Evolutionary conservation across 2,797 vertebrate genomes (phyloP).

Genomic region (Clarias platycephalus): DNA sequence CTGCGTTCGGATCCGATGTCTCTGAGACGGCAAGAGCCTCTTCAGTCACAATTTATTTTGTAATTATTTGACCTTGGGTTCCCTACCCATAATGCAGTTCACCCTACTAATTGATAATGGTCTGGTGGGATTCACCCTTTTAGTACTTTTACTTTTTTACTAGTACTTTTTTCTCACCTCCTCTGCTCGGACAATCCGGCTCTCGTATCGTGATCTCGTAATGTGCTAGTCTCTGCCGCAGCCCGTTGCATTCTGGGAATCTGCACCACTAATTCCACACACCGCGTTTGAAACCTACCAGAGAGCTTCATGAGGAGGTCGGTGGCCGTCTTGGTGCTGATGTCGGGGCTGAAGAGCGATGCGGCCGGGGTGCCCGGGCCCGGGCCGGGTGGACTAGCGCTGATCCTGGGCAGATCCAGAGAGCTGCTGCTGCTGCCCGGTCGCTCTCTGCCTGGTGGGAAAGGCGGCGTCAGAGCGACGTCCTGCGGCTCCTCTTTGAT

Average conservation of each 20-base stretch:
- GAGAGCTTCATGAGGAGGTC: constrained; percentile 99
- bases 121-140: background rate
- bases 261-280: background rate
- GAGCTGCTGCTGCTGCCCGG: constrained; percentile 81
- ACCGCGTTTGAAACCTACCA: constrained; percentile 73
- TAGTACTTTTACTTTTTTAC: background rate
- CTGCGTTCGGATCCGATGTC: background rate
- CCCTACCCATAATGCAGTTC: background rate
- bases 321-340: constrained; percentile 96
- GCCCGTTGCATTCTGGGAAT: background rate
- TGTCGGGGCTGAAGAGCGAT: constrained; percentile 94
- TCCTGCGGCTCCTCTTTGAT: constrained; percentile 97
- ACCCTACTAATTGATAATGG: background rate
- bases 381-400: constrained; percentile 70
- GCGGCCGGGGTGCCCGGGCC: constrained; percentile 76
- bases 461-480: constrained; percentile 80
- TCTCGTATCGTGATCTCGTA: too few species aligned
- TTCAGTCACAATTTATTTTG: background rate
- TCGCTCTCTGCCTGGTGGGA: constrained; percentile 82
- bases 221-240: background rate
- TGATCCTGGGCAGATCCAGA: constrained; percentile 78
- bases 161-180: too few species aligned
- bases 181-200: too few species aligned
- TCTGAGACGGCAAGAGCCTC: background rate
- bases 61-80: background rate